Conservation (phyloP, 2,113 vertebrate species). For the Vicugna pacos region DNA sequence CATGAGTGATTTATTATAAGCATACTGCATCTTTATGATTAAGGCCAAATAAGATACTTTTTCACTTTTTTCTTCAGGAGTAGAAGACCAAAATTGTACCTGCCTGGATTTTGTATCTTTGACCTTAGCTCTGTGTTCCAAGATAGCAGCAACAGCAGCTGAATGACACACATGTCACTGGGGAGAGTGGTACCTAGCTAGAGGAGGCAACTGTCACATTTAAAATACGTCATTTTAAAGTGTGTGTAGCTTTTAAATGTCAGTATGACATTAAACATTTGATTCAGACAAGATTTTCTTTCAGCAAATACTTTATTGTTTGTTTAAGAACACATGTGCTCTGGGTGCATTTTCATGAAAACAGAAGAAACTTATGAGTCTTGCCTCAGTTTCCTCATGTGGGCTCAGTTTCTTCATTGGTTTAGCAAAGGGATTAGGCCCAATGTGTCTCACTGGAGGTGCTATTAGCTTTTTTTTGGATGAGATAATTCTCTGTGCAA, state of each 20-base stretch:
- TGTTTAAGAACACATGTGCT: background rate
- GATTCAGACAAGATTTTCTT: conserved; percentile 21
- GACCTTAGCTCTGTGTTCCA: background rate
- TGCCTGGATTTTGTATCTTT: background rate
- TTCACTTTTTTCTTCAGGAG: background rate
- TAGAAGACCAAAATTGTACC: background rate
- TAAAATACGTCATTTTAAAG: background rate
- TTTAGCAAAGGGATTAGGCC: background rate
- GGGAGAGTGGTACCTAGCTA: background rate
- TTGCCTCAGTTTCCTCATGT: background rate
- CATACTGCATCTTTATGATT: background rate
- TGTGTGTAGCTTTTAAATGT: background rate
- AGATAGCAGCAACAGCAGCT: too few species aligned
- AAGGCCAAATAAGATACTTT: background rate
- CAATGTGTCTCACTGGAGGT: background rate
- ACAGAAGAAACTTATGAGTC: background rate
- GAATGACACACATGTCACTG: background rate
- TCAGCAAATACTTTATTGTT: background rate
- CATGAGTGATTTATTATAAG: background rate
- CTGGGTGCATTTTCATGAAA: background rate
- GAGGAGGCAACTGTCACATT: background rate
- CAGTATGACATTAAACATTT: background rate
- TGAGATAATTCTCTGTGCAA: background rate
- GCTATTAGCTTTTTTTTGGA: background rate
- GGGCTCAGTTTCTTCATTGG: background rate